Evolutionary conservation across 2,888 invertebrate species (phyloP).

Genomic region (Bembecia ichneumoniformis): DNA sequence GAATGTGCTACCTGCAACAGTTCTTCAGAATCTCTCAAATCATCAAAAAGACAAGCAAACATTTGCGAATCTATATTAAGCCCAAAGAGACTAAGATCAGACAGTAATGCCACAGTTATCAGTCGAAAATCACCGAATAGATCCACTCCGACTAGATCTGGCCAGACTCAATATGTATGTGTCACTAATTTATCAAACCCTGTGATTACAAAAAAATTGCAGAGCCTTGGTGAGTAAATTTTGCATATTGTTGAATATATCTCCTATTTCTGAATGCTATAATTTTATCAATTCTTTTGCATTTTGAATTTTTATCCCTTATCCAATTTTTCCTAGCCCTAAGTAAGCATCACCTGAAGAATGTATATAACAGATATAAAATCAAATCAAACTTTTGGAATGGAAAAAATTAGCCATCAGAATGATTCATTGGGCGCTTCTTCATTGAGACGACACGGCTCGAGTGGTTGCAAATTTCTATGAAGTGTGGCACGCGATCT

Average conservation of each 20-base stretch:
- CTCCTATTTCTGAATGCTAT: not conserved
- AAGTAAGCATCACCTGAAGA: too few relatives aligned
- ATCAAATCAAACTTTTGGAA: too few relatives aligned
- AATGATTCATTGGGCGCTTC: too few relatives aligned
- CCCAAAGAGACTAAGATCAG: conserved; percentile 29
- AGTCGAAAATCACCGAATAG: conserved; percentile 18
- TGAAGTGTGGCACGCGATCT: too few relatives aligned
- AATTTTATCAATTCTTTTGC: too few relatives aligned
- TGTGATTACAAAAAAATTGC: conserved; percentile 39
- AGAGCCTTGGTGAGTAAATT: conserved; percentile 40
- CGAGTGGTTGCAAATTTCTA: too few relatives aligned
- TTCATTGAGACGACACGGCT: too few relatives aligned
- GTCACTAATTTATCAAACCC: conserved; percentile 51
- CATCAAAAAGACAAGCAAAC: conserved; percentile 28
- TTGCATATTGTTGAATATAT: not conserved
- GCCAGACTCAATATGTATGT: conserved; percentile 37
- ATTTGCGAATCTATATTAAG: conserved; percentile 23
- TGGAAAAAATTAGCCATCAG: too few relatives aligned
- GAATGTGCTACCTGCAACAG: too few relatives aligned
- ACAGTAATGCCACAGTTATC: not conserved
- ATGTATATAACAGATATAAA: too few relatives aligned
- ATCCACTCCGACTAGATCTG: conserved; percentile 27
- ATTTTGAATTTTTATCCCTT: too few relatives aligned
- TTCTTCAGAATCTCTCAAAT: conserved; percentile 25
- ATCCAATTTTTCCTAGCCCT: too few relatives aligned